Evolutionary conservation across 2,888 invertebrate species (phyloP), one percentile per base, ranked within the genome.

Genomic region (Pilophorus perplexus): DNA sequence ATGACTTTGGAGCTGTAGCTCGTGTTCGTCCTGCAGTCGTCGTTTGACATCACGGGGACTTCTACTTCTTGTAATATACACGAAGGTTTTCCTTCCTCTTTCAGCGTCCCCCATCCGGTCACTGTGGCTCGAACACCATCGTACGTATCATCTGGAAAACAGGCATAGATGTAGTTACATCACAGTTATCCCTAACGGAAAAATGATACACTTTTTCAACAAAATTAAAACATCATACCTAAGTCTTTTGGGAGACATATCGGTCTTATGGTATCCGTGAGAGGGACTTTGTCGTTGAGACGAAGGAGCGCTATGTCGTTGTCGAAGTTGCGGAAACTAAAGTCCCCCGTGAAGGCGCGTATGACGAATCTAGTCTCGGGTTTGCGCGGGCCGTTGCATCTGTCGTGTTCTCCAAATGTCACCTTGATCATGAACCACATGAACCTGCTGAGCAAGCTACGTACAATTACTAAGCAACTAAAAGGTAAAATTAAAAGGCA

Each of bases 361-460:
- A 90, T 77, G 44, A 90, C 90, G 76, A 89, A 90, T 72, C 90
- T 82, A 0, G 88, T 86, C 77, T 91, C 90, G 0, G 89, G 87
- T 52, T 85, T 81, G 48, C 78, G 78, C 42, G 85, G 85, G 59
- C 87, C 84, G 73, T 85, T 84, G 78, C 91, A 92, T 48, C 90
- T 84, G 78, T 93, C 87, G 76, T 91, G 90, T 76, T 92, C 92
- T 0, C 91, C 92, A 73, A 92, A 88, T 12, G 90, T 89, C 70
- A 90, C 89, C 78, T 89, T 90, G 76, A 92, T 89, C 89, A 92
- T 88, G 79, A 91, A 91, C 91, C 91, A 91, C 88, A 91, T 89
- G 77, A 91, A 91, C 71, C 90, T 89, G 80, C 71, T 84, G 48
- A 67, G 27, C n/a, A 40, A 55, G 27, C 48, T 64, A 54, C 16